Conservation (phyloP, 2,797 vertebrate genomes). For the Xiphophorus birchmanni region DNA sequence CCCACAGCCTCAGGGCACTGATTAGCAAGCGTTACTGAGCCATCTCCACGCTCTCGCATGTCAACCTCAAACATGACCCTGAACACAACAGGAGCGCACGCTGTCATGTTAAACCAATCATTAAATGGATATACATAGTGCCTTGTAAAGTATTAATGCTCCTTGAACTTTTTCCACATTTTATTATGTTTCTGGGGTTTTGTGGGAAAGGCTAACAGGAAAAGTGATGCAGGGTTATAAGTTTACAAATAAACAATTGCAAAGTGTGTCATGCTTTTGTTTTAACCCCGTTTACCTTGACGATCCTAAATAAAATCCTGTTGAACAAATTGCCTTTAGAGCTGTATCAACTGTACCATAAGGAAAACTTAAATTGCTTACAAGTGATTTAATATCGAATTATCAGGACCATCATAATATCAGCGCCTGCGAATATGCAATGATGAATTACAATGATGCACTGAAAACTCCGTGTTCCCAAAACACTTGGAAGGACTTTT, state of each 20-base stretch:
- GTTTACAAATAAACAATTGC: not conserved
- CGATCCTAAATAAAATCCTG: not conserved
- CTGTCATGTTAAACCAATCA: not conserved
- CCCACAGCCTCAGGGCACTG: conserved; percentile 85
- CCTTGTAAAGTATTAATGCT: not conserved
- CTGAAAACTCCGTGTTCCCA: not conserved
- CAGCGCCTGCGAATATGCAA: not conserved
- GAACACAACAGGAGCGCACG: conserved; percentile 33
- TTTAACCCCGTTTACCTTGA: not conserved
- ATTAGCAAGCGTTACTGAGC: conserved; percentile 90
- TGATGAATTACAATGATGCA: not conserved
- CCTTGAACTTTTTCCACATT: not conserved
- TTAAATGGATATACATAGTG: not conserved
- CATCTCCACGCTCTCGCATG: conserved; percentile 93
- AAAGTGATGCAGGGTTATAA: not conserved
- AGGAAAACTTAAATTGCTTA: not conserved
- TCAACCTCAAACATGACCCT: conserved; percentile 98
- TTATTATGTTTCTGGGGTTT: not conserved
- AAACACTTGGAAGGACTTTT: not conserved
- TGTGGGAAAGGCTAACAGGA: not conserved
- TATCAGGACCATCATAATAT: not conserved
- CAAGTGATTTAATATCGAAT: not conserved
- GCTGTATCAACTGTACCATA: not conserved
- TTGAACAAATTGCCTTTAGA: not conserved
- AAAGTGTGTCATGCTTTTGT: not conserved